Conservation (phyloP, 2,888 invertebrate species). For the Baccha elongata region DNA sequence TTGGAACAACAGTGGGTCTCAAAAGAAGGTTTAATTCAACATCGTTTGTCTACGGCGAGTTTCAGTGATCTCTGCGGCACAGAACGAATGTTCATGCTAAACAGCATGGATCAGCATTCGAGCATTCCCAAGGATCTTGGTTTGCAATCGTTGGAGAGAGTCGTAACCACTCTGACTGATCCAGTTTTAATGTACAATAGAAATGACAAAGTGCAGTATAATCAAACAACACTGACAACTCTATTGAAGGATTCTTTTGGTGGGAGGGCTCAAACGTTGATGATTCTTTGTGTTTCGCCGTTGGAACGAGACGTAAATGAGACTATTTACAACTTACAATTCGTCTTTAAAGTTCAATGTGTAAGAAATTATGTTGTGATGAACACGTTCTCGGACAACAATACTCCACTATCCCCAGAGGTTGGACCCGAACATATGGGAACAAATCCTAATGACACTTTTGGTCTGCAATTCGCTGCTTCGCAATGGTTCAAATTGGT, state of each 20-base stretch:
- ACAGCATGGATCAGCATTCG: slow-evolving; percentile 82
- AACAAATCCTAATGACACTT: slow-evolving; percentile 78
- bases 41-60: slow-evolving; percentile 88
- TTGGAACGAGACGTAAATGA: slow-evolving; percentile 87
- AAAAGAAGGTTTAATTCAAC: slow-evolving; percentile 87
- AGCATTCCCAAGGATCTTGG: slow-evolving; percentile 85
- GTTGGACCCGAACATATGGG: slow-evolving; percentile 65
- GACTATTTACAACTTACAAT: slow-evolving; percentile 87
- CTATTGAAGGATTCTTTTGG: slow-evolving; percentile 89
- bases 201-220: slow-evolving; percentile 82
- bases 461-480: slow-evolving; percentile 92
- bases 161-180: slow-evolving; percentile 85
- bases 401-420: slow-evolving; percentile 83
- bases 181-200: slow-evolving; percentile 79
- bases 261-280: slow-evolving; percentile 88
- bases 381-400: slow-evolving; percentile 87
- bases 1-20: slow-evolving; percentile 89
- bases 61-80: slow-evolving; percentile 88
- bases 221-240: slow-evolving; percentile 87
- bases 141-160: slow-evolving; percentile 86
- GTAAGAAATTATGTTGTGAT: slow-evolving; percentile 88
- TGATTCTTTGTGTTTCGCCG: slow-evolving; percentile 89
- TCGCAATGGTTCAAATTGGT: slow-evolving; percentile 92
- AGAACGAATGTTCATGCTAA: slow-evolving; percentile 83
- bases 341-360: slow-evolving; percentile 86